phyloP scores from a whole-genome alignment of 1,140 invertebrate species.

The Acromyrmex charruanus region DNA sequence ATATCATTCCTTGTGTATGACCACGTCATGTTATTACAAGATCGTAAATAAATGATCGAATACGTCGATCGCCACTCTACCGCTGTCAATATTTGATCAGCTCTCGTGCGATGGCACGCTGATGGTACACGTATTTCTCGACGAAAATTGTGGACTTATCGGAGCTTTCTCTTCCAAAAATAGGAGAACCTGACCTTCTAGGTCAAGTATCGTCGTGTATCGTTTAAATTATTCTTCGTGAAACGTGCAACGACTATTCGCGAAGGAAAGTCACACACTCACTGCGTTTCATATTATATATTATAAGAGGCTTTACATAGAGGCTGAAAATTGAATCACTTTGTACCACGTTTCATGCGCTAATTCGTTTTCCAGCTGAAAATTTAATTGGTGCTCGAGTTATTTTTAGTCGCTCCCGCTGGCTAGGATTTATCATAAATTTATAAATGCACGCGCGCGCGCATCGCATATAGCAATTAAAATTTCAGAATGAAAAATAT shows the following conservation, averaged over 20 bases:
- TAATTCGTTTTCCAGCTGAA: slow-evolving; percentile 48
- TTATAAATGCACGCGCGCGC: neutral
- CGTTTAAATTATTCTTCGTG: slow-evolving; percentile 41
- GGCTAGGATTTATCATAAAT: neutral
- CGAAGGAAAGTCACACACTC: neutral
- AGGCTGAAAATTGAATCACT: slow-evolving; percentile 36
- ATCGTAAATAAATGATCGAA: slow-evolving; percentile 42
- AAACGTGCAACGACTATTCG: neutral
- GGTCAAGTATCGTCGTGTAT: slow-evolving; percentile 21
- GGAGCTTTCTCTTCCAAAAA: slow-evolving; percentile 31
- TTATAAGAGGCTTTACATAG: slow-evolving; percentile 3
- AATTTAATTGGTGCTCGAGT: slow-evolving; percentile 47
- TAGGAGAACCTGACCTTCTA: slow-evolving; percentile 41
- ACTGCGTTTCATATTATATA: neutral
- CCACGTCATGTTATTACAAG: neutral
- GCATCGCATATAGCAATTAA: neutral
- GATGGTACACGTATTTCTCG: neutral
- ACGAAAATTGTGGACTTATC: slow-evolving; percentile 13
- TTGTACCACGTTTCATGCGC: slow-evolving; percentile 11
- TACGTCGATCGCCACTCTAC: neutral
- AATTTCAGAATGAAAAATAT: neutral
- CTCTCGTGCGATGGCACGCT: slow-evolving; percentile 1
- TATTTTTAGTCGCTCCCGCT: slow-evolving; percentile 30
- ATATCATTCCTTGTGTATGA: neutral
- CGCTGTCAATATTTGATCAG: slow-evolving; percentile 53